phyloP scores from a whole-genome alignment of 2,888 invertebrate species.

The Conomelus anceps region DNA sequence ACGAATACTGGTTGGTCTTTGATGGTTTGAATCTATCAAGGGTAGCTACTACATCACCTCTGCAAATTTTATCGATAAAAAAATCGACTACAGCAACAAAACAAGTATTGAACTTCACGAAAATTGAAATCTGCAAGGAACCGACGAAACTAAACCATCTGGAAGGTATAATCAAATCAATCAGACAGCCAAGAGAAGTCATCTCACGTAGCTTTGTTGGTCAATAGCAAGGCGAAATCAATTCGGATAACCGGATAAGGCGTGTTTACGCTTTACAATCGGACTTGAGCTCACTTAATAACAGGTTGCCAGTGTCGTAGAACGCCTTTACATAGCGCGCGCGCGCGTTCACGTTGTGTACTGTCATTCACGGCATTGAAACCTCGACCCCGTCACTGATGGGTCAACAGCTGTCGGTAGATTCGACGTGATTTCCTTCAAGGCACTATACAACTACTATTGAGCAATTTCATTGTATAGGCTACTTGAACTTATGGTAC shows the following conservation, averaged over 20 bases:
- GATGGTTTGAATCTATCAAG: background rate
- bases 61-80: too few relatives aligned
- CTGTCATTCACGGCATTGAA: background rate
- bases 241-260: background rate
- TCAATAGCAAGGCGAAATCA: background rate
- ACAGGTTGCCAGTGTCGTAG: background rate
- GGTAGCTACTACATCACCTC: background rate
- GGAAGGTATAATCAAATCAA: background rate
- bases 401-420: background rate
- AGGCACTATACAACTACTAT: background rate
- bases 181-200: background rate
- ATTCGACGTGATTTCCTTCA: background rate
- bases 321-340: background rate
- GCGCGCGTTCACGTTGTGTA: background rate
- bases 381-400: background rate
- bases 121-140: background rate
- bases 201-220: background rate
- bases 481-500: background rate
- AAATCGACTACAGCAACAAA: background rate
- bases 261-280: background rate
- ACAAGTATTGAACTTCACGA: background rate
- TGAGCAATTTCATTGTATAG: background rate
- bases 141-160: too few relatives aligned
- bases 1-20: background rate
- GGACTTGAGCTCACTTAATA: too few relatives aligned